Evolutionary conservation across 2,113 vertebrate genomes (phyloP).

Genomic region (Melierax canorus): DNA sequence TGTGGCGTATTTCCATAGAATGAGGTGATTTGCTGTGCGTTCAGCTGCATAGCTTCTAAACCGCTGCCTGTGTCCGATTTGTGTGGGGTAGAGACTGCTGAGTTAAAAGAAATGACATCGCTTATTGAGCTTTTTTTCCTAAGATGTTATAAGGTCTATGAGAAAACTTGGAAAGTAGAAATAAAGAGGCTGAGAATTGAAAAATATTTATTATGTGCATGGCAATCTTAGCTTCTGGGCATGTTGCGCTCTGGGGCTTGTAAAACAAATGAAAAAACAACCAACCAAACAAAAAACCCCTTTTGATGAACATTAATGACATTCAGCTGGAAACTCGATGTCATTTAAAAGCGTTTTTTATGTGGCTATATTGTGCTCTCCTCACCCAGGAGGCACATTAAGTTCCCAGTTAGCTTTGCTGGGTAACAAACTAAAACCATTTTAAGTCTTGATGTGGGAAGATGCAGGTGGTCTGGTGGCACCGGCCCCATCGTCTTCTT

Average conservation of each 20-base stretch:
- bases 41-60: not conserved
- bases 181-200: not conserved
- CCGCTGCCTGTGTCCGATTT: not conserved
- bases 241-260: not conserved
- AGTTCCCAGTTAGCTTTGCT: not conserved
- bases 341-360: not conserved
- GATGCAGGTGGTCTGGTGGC: not conserved
- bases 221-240: not conserved
- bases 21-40: not conserved
- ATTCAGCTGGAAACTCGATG: not conserved
- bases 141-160: not conserved
- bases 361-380: not conserved
- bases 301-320: not conserved
- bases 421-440: not conserved
- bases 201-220: rapidly evolving
- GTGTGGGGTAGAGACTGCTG: not conserved
- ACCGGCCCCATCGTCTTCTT: rapidly evolving
- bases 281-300: no score
- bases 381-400: rapidly evolving
- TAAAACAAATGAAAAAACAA: not conserved
- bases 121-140: not conserved
- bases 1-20: not conserved
- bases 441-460: not conserved
- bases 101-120: not conserved
- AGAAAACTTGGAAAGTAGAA: not conserved